phyloP scores from a whole-genome alignment of 1,140 invertebrate species.

The Drosophila bipectinata region DNA sequence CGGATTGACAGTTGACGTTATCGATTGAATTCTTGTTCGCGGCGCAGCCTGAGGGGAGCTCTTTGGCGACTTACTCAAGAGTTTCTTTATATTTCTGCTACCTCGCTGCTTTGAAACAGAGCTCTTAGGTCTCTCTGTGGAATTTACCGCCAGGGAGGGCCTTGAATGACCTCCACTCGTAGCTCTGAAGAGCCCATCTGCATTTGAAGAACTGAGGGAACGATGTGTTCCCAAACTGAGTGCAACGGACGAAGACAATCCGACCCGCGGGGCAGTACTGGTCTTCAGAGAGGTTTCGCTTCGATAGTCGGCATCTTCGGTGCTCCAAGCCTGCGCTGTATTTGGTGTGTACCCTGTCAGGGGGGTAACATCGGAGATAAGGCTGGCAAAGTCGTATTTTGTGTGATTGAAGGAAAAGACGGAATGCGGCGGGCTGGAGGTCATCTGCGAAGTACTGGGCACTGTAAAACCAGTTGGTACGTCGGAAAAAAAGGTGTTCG shows the following conservation, averaged over 20 bases:
- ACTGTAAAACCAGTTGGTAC: background rate
- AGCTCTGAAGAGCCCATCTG: background rate
- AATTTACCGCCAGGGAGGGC: too few species aligned
- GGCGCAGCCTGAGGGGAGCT: background rate
- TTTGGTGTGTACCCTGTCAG: constrained; percentile 19
- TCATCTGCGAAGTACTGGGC: constrained; percentile 13
- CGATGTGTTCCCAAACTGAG: too few species aligned
- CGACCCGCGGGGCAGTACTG: too few species aligned
- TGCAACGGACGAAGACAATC: background rate
- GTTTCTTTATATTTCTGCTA: background rate
- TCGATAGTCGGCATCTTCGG: background rate
- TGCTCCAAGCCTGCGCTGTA: background rate
- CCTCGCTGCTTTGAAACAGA: background rate
- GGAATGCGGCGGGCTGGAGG: background rate
- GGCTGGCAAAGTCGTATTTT: constrained; percentile 10
- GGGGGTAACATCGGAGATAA: constrained; percentile 14
- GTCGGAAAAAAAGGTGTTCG: constrained; percentile 10
- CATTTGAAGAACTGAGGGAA: background rate
- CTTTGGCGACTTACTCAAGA: background rate
- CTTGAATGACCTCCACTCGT: background rate
- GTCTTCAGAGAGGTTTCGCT: background rate
- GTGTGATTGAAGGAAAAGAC: background rate
- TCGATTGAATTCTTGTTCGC: background rate
- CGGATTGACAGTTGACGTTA: background rate
- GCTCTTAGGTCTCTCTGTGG: too few species aligned